Base-by-base conservation (phyloP, 30 jellyfish, hydroid and myxozoan genomes). In the Turritopsis rubra region DNA sequence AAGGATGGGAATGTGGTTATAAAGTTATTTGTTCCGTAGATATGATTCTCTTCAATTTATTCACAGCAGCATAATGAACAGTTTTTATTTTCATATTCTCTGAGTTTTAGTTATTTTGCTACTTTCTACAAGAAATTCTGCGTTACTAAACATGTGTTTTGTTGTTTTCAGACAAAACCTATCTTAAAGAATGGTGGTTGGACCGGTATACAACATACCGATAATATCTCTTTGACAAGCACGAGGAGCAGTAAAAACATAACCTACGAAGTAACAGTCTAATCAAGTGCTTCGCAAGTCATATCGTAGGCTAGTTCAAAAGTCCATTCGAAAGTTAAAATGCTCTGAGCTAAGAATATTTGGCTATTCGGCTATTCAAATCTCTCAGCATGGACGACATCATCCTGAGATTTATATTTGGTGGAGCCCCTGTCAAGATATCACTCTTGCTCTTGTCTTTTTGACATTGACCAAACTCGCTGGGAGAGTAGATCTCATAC, bases 111-210 rank as follows among this genome's bases (percentile, higher is more conserved):
- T n/a, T n/a, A n/a, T n/a, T n/a, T n/a, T n/a, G n/a, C n/a, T n/a
- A n/a, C n/a, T n/a, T n/a, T n/a, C n/a, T n/a, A n/a, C n/a, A n/a
- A n/a, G n/a, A n/a, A n/a, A n/a, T n/a, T n/a, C n/a, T n/a, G n/a
- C n/a, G n/a, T n/a, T n/a, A n/a, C n/a, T n/a, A n/a, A n/a, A n/a
- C n/a, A n/a, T n/a, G n/a, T n/a, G 60, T 41, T 41, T 41, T 41
- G 13, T 3, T 41, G 5, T 41, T 13, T 82, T 28, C 29, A 82
- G 88, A 54, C 73, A 23, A 70, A 71, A 82, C 68, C 88, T 0
- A 71, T 66, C 28, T 66, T 82, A 74, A 82, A 82, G 72, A 85
- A 87, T 65, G 88, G 88, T 65, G 88, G 88, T 20, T 82, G 88
- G 88, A 82, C 88, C 29, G 88, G 88, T 18, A 82, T 82, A 25